These are phyloP conservation scores for Fopius arisanus DNA, from an alignment of 1,140 invertebrate genomes.

Conservation along the genomic window DNA sequence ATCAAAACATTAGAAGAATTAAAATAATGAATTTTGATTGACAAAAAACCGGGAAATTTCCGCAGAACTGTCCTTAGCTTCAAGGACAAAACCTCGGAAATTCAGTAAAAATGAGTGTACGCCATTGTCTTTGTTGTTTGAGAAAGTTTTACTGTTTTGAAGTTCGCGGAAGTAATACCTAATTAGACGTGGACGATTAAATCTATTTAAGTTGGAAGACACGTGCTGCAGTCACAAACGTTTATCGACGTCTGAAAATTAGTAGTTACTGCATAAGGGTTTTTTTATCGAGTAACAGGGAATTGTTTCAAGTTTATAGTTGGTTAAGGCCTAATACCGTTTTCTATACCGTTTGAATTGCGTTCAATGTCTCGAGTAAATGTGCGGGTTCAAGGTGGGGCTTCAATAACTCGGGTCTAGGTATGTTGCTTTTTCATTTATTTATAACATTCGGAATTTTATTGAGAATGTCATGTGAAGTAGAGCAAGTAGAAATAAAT, in stretches of 20 bases:
- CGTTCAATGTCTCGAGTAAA: conserved; percentile 9
- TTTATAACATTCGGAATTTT: background rate
- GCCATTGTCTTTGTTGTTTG: no score
- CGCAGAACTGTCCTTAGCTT: no score
- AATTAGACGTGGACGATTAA: background rate
- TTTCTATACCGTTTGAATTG: background rate
- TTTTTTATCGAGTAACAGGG: background rate
- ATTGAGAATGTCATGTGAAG: background rate
- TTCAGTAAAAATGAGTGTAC: no score
- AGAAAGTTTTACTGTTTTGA: no score
- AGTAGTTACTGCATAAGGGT: background rate
- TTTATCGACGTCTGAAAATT: background rate
- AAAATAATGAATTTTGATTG: no score
- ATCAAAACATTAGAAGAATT: no score
- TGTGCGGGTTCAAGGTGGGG: conserved; percentile 4
- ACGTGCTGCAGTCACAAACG: background rate
- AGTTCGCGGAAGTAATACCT: no score
- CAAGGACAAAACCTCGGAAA: no score
- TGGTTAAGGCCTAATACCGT: conserved; percentile 10
- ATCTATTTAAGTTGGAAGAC: background rate
- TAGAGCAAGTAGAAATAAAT: background rate
- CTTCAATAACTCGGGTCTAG: background rate
- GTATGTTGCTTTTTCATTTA: background rate
- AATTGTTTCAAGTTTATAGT: conserved; percentile 15
- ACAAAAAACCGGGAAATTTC: no score